These are phyloP conservation scores for Halcyon smyrnensis DNA, from an alignment of 2,797 vertebrate species.

Conservation along the genomic window DNA sequence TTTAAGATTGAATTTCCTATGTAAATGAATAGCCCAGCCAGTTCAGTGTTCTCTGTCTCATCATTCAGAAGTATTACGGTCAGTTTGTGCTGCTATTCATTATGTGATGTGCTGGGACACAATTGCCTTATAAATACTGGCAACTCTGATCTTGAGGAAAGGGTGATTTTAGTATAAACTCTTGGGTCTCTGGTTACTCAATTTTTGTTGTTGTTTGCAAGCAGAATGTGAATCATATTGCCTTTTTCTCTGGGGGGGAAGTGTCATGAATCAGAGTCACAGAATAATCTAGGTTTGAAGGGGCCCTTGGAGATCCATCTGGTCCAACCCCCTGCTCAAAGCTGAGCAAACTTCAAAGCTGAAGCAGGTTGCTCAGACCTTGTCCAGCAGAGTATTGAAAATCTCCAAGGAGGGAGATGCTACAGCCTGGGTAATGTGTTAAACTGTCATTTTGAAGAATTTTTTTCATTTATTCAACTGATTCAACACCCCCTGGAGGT, in stretches of 20 bases:
- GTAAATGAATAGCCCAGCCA: background rate
- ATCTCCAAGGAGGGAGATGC: background rate
- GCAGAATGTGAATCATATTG: background rate
- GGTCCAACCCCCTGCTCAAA: background rate
- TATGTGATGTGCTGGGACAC: fast-evolving
- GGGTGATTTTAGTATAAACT: background rate
- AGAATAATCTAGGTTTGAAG: background rate
- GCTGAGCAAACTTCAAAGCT: background rate
- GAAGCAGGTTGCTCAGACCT: background rate
- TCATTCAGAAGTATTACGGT: background rate
- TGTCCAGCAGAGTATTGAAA: background rate
- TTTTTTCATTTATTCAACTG: background rate
- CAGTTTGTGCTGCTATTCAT: background rate
- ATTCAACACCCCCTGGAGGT: background rate
- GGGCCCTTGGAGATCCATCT: background rate
- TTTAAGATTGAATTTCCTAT: background rate
- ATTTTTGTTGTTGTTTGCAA: background rate
- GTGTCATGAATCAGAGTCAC: background rate
- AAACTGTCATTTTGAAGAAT: background rate
- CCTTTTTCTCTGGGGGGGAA: background rate
- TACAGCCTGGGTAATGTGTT: background rate
- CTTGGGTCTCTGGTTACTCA: background rate
- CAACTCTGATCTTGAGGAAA: background rate
- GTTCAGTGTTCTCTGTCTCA: background rate
- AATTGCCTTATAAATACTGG: background rate